These are phyloP conservation scores for Periophthalmodon schlosseri DNA, from an alignment of 2,113 vertebrate genomes.

Conservation along the genomic window DNA sequence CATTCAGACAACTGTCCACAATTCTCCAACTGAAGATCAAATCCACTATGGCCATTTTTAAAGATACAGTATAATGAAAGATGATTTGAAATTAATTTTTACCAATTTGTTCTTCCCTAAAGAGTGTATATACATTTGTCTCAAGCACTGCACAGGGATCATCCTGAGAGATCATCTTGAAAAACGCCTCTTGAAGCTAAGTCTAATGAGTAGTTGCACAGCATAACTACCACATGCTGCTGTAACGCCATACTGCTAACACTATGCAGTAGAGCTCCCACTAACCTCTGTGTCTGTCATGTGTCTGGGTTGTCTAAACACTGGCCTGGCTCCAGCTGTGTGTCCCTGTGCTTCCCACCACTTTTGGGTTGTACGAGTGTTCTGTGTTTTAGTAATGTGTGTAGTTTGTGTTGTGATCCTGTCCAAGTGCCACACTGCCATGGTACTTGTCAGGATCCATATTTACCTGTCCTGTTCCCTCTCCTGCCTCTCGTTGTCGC, in stretches of 20 bases:
- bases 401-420: conserved; percentile 63
- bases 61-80: conserved; percentile 17
- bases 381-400: conserved; percentile 44
- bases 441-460: conserved; percentile 71
- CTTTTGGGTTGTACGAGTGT: conserved; percentile 23
- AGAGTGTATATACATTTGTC: conserved; percentile 36
- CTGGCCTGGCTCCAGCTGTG: conserved; percentile 23
- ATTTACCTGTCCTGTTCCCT: conserved; percentile 72
- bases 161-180: conserved; percentile 49
- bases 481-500: conserved; percentile 61
- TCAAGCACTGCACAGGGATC: conserved; percentile 59
- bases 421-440: conserved; percentile 60
- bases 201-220: conserved; percentile 39
- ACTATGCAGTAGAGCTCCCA: conserved; percentile 31
- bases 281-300: conserved; percentile 43
- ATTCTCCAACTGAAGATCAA: conserved; percentile 10
- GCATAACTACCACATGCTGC: conserved; percentile 32
- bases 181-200: conserved; percentile 34
- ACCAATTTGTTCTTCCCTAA: conserved; percentile 23
- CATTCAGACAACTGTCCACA: neutral
- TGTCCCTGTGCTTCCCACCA: conserved; percentile 42
- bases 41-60: conserved; percentile 17
- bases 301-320: conserved; percentile 30
- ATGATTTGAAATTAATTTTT: conserved; percentile 21
- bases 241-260: conserved; percentile 40